Evolutionary conservation across 1,140 invertebrate species (phyloP), one percentile per base, ranked within the genome.

Genomic region (Drosophila saltans): DNA sequence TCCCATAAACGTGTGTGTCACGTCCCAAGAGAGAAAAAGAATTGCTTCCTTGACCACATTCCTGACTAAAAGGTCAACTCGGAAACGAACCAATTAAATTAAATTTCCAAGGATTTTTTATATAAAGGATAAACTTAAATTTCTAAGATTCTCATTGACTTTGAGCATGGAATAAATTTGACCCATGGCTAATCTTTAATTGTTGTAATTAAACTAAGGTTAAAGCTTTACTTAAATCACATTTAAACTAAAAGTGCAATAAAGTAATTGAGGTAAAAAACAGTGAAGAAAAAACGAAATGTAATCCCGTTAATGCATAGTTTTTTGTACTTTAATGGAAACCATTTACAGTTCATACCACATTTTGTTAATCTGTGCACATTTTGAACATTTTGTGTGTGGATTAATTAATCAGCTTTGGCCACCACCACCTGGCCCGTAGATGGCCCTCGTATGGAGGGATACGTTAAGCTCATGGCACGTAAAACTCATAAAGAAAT

Each of bases 401-500:
- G 72, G 61, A 60, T 71, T 78, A 81, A 86, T 86, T 85, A 85
- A 86, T 75, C 69, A 67, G 75, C 43, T 40, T 52, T 61, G 48
- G 69, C 33, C 33, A 36, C 33, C 68, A 75, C 81, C 68, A 75
- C 81, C 81, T 85, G 81, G 21, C 58, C 56, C 70, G 60, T 64
- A 84, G 48, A 75, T 45, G 59, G 21, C 43, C 56, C 66, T 36
- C n/a, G 9, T 61, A 61, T 43, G 30, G 36, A 28, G 33, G 21
- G 40, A 40, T 36, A 43, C 78, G 21, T 41, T 57, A 60, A 58
- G 45, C 30, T 48, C 63, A 59, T 26, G 45, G 72, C 82, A 85
- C 83, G 82, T 85, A 76, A 56, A 68, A 43, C 75, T 55, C 83
- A 88, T 85, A 82, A 85, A 88, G 79, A 88, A 85, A 79, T 60